Conservation (phyloP, 2,888 invertebrate genomes). For the Ochlodes sylvanus region DNA sequence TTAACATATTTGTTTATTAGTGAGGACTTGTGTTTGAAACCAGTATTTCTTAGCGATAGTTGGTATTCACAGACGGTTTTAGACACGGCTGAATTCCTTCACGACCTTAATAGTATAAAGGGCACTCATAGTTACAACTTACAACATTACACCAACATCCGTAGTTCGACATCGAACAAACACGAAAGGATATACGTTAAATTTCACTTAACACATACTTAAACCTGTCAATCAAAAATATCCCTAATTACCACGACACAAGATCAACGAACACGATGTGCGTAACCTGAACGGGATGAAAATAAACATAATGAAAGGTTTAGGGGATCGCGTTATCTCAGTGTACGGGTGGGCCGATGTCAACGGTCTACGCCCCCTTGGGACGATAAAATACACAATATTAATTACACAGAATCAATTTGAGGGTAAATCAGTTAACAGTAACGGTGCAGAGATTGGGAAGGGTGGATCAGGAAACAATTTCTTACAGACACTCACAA, state of each 20-base stretch:
- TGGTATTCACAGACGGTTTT: no score
- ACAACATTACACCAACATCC: background rate
- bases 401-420: slow-evolving; percentile 9
- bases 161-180: background rate
- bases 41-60: no score
- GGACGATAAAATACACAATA: background rate
- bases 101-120: no score
- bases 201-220: background rate
- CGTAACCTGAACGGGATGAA: slow-evolving; percentile 37
- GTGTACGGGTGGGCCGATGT: slow-evolving; percentile 60
- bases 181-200: slow-evolving; percentile 7
- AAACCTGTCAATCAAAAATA: slow-evolving; percentile 4
- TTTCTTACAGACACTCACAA: no score
- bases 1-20: no score
- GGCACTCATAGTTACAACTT: no score
- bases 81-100: no score
- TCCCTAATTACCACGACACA: slow-evolving; percentile 15
- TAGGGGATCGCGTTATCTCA: slow-evolving; percentile 56
- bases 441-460: background rate
- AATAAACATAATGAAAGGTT: slow-evolving; percentile 52
- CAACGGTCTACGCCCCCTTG: slow-evolving; percentile 61
- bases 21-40: no score
- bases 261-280: slow-evolving; percentile 5
- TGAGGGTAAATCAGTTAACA: slow-evolving; percentile 22
- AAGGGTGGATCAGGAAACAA: background rate